Evolutionary conservation across 1,140 invertebrate genomes (phyloP), one percentile per base, ranked within the genome.

Genomic region (Magallana ariakensis): DNA sequence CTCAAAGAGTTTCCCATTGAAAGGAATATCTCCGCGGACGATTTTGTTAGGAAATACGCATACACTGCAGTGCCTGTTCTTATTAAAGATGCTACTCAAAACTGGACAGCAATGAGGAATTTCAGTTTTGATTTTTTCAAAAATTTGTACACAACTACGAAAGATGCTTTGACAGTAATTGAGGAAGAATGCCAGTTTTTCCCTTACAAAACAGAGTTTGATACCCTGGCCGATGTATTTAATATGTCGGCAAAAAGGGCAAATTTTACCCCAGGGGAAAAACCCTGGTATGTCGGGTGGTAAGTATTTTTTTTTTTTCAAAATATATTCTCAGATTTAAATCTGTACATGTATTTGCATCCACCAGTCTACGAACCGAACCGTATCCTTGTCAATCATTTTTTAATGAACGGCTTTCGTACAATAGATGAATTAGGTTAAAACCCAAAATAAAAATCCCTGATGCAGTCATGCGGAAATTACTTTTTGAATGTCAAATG

Each of bases 231-330:
- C 70, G 97, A 98, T 86, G 97, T 97, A 1, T 96, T 99, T 86
- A 96, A 96, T 70, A 95, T 95, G 94, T 96, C 96, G 55, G 93
- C 95, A 15, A 95, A 96, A 46, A 95, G 97, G 85, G 96, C 97
- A 0, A 94, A 96, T 26, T 93, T 97, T 33, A 93, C 95, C 60
- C 94, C 95, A 26, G 97, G 96, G 1, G 95, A 96, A 70, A 95
- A 96, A 46, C 96, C 97, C 0, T 98, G 97, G 97, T 98, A 99
- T 93, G 96, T 99, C 88, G 98, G 98, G 55, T 99, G 98, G 97
- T 98, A 96, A 96, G 96, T 96, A 80, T 26, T 13, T 81, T 19
- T 13, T 81, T 19, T 70, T 11, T 22, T 26, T 5, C 15, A 60
- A 26, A 13, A 26, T 33, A 33, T 10, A 33, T 75, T 46, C 2